Base-by-base conservation (phyloP, 2,888 invertebrate species). In the Sylvicola fuscatus region DNA sequence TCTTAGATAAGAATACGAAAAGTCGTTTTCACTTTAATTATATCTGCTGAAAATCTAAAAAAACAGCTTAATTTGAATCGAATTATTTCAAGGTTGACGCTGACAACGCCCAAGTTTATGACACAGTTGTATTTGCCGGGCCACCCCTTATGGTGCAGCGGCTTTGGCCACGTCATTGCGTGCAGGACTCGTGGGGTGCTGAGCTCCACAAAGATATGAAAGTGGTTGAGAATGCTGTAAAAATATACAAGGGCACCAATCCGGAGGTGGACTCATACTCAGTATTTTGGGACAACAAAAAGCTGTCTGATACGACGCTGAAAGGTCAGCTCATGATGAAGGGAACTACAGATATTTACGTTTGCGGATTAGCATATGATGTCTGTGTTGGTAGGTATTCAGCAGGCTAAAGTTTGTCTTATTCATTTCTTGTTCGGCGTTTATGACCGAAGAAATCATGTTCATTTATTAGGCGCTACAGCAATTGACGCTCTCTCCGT, bases 201-300 rank as follows among this genome's bases (percentile, higher is more conserved):
- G 82, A 93, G 53, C 65, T 95, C 26, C 92, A 93, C 53, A 73
- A 78, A 48, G 81, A 90, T 48, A 62, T 97, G 1, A 87, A 82
- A 65, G 61, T 84, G 37, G 65, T 73, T 29, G 78, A 82, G 6
- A 69, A 71, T 38, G 75, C 78, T 3, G 68, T 81, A 34, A 80
- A 82, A 53, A 74, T 89, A 35, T 82, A 83, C 60, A 89, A 89
- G 55, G 95, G 95, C 29, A 86, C 82, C 2, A 83, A 90, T 59
- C 80, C 93, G 0, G 86, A 90, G 45, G 83, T 95, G 38, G 97
- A 97, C 59, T 90, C 92, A 2, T 97, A 97, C 60, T 93, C 93
- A 0, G 95, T 92, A 32, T 97, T 97, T 66, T 92, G 89, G 84
- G 95, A 97, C 62, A 97, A 97, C 61, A 83, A 84, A 60, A 87